A percentile compares a stretch with the other conserved stretches of the same genome.
phyloP scores from a whole-genome alignment of 2,797 vertebrate species.

The Thalassophryne amazonica region DNA sequence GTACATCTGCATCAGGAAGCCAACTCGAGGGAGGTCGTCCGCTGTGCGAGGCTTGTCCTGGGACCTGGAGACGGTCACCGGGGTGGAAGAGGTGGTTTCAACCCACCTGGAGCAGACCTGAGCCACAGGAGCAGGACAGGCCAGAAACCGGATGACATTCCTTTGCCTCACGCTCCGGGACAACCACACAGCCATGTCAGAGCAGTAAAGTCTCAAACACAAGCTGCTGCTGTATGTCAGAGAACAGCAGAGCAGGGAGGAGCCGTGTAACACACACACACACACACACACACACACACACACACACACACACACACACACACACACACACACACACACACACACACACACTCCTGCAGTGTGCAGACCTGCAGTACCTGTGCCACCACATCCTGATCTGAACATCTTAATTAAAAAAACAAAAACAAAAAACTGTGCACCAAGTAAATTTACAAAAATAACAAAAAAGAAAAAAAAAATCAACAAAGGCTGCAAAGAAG shows the following conservation, averaged over 20 bases:
- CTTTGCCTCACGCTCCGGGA: background rate
- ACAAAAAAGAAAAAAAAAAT: no score
- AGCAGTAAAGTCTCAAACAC: conserved; percentile 6
- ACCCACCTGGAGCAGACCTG: background rate
- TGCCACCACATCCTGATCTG: no score
- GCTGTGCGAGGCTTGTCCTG: conserved; percentile 45
- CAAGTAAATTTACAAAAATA: no score
- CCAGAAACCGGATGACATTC: conserved; percentile 1
- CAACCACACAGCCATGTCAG: conserved; percentile 56
- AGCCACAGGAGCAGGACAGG: background rate
- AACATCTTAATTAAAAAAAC: no score
- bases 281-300: no score
- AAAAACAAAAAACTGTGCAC: no score
- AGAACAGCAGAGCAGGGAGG: conserved; percentile 33
- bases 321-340: no score
- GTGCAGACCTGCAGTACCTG: no score
- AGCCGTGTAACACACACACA: background rate
- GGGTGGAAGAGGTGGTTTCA: conserved; percentile 12
- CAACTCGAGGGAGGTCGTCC: conserved; percentile 64
- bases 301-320: no score
- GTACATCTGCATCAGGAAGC: conserved; percentile 53
- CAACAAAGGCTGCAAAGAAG: no score
- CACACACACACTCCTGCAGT: no score
- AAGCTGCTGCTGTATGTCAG: conserved; percentile 10
- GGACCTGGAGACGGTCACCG: background rate